These are phyloP conservation scores for Microdon myrmicae DNA, from an alignment of 2,888 invertebrate genomes.

Conservation along the genomic window DNA sequence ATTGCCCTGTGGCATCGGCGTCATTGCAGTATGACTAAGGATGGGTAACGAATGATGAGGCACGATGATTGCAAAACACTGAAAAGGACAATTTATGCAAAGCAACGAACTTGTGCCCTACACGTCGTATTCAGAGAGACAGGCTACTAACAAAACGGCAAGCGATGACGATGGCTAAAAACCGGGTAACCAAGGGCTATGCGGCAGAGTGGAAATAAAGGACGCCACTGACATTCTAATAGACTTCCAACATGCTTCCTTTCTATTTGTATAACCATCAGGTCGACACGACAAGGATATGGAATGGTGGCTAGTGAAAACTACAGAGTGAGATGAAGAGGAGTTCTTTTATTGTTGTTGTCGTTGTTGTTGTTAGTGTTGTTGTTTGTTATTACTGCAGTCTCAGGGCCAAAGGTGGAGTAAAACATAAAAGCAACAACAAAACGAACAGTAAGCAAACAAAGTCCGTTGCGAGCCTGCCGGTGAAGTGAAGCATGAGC, in stretches of 20 bases:
- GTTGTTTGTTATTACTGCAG: conserved; percentile 1
- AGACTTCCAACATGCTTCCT: conserved; percentile 49
- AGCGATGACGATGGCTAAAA: conserved; percentile 19
- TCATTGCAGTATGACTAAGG: conserved; percentile 27
- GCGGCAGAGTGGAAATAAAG: conserved; percentile 50
- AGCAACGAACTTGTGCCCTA: conserved; percentile 36
- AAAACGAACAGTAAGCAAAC: conserved; percentile 38
- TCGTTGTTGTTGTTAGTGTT: conserved; percentile 10
- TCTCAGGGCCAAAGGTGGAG: conserved; percentile 19
- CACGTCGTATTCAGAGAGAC: conserved; percentile 15
- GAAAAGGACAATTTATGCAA: conserved; percentile 52
- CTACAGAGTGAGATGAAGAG: too few species aligned
- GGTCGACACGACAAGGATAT: conserved; percentile 8
- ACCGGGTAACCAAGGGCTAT: conserved; percentile 39
- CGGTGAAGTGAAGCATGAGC: conserved; percentile 4
- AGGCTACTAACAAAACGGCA: conserved; percentile 17
- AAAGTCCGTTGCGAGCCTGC: conserved; percentile 21
- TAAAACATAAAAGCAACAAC: conserved; percentile 9
- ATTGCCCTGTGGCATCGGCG: conserved; percentile 31
- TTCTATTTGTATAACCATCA: conserved; percentile 28
- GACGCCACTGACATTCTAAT: conserved; percentile 50
- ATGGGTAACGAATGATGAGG: conserved; percentile 16
- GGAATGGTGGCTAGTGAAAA: too few species aligned
- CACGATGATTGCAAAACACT: conserved; percentile 9
- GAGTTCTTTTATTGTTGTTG: too few species aligned